Evolutionary conservation across 2,797 vertebrate species (phyloP).

Genomic region (Alectoris magna): DNA sequence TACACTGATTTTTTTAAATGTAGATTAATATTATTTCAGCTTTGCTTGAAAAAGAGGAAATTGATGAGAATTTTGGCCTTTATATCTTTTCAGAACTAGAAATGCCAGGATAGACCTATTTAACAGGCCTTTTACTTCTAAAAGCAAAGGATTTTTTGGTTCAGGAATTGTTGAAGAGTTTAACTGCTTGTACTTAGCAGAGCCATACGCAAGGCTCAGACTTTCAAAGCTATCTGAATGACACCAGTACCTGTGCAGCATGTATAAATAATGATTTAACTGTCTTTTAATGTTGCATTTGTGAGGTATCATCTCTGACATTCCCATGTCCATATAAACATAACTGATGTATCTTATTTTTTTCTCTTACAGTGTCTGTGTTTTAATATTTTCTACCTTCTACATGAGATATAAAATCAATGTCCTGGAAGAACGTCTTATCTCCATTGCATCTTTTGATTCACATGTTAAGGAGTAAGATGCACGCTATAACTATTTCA

Average conservation of each 20-base stretch:
- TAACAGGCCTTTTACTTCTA: not conserved
- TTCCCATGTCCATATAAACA: not conserved
- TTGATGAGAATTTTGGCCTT: not conserved
- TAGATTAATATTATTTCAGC: not conserved
- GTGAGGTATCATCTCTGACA: not conserved
- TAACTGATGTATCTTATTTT: not conserved
- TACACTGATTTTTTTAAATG: not conserved
- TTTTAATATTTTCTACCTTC: conserved; percentile 90
- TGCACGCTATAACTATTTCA: not conserved
- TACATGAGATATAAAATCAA: conserved; percentile 92
- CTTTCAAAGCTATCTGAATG: not conserved
- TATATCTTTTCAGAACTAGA: not conserved
- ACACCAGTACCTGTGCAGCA: not conserved
- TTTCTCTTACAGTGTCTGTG: conserved; percentile 83
- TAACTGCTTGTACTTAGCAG: not conserved
- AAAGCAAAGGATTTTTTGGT: not conserved
- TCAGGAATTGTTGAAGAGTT: not conserved
- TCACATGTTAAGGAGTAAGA: conserved; percentile 84
- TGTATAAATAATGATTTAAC: not conserved
- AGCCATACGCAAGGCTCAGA: not conserved
- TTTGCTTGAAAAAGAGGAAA: not conserved
- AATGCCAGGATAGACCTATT: not conserved
- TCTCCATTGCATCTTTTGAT: conserved; percentile 82
- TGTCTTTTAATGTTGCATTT: not conserved
- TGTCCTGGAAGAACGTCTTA: conserved; percentile 87